These are phyloP conservation scores for Archivesica marissinica DNA, from an alignment of 1,140 invertebrate genomes.

Conservation along the genomic window DNA sequence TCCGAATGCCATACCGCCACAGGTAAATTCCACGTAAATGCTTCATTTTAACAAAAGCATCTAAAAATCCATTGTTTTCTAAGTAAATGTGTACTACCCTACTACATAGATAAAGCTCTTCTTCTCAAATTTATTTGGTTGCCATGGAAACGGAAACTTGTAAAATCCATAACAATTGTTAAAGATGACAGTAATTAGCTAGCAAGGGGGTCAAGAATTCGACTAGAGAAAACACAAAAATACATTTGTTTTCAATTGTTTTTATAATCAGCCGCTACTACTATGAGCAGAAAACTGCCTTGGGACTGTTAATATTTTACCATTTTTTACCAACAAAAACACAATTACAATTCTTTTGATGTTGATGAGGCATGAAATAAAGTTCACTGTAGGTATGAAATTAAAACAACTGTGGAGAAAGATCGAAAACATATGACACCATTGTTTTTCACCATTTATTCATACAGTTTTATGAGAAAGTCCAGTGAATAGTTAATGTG, in stretches of 20 bases:
- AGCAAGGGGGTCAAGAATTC: conserved; percentile 42
- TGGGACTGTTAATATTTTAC: background rate
- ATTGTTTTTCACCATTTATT: too few relatives aligned
- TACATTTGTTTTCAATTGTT: conserved; percentile 54
- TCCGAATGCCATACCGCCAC: conserved; percentile 37
- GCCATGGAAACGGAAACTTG: conserved; percentile 56
- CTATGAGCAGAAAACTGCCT: background rate
- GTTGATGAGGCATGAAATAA: too few relatives aligned
- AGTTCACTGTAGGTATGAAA: too few relatives aligned
- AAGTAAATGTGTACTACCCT: conserved; percentile 60
- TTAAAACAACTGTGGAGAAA: too few relatives aligned
- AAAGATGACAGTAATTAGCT: conserved; percentile 59
- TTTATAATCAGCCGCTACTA: too few relatives aligned
- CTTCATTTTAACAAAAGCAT: conserved; percentile 64
- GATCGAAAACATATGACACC: too few relatives aligned
- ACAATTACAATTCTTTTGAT: too few relatives aligned
- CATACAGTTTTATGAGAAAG: too few relatives aligned
- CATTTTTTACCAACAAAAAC: too few relatives aligned
- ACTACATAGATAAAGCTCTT: conserved; percentile 57
- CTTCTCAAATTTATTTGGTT: conserved; percentile 64
- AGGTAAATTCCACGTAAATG: conserved; percentile 62
- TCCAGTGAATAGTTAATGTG: too few relatives aligned
- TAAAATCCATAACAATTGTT: conserved; percentile 55
- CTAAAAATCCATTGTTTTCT: conserved; percentile 64
- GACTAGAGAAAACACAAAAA: conserved; percentile 28